Base-by-base conservation (phyloP, 2,888 invertebrate species). In the Pachliopta kotzebuea region DNA sequence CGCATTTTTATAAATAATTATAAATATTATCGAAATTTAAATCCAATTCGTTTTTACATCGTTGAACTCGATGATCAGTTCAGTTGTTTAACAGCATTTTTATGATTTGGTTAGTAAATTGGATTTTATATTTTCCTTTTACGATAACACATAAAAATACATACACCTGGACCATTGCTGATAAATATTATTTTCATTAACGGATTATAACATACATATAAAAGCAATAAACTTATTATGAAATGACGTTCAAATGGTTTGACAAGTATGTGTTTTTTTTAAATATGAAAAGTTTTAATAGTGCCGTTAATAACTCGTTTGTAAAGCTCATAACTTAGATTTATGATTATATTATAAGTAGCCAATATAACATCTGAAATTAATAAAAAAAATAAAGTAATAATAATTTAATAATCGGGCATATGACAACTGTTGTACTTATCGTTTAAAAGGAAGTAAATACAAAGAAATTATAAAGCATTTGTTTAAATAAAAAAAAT, bases 51-150 rank as follows among this genome's bases (percentile, higher is more conserved):
- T n/a, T 59, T 59, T 18, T 42, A 65, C 58, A 62, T 62, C 59
- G 59, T 65, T 56, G 59, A 66, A 62, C 59, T 55, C 62, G 52
- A 62, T 58, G 55, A 62, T 58, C 62, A 62, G 50, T 59, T 62
- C 61, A 57, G n/a, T 20, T 50, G 60, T 20, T 52, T 56, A 59
- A 62, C 59, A 55, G 65, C 62, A 55, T 59, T 66, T 66, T 66
- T 66, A 66, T 66, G 65, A 70, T 67, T 63, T 52, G 52, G 60
- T 63, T 58, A 67, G 63, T 67, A 65, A 68, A 68, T 69, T 67
- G 53, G 26, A 57, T 71, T 71, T 71, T 64, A 69, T 67, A 62
- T 50, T 53, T 56, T 65, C n/a, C 45, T 68, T 69, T 71, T 67
- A 71, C 62, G 67, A 70, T 66, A 70, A 60, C 67, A 61, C 56